phyloP scores from a whole-genome alignment of 2,113 vertebrate species.

The Patagioenas fasciata region DNA sequence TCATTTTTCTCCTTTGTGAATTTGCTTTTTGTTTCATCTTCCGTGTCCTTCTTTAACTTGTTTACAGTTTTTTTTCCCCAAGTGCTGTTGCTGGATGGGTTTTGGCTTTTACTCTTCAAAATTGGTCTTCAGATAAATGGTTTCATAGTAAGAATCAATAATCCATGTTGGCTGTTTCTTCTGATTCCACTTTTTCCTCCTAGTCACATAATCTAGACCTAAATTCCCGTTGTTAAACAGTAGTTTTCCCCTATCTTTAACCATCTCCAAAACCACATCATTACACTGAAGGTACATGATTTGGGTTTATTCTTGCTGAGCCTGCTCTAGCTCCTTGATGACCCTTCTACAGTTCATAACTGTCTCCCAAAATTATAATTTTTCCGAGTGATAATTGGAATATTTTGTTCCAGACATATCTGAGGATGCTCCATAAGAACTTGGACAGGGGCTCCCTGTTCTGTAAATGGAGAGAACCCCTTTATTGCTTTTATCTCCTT shows the following conservation, averaged over 20 bases:
- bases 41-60: conserved; percentile 1
- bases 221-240: not conserved
- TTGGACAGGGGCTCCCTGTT: not conserved
- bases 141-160: conserved; percentile 15
- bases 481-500: not conserved
- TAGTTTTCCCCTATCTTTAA: not conserved
- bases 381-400: not conserved
- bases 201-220: conserved; percentile 6
- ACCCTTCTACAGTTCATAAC: conserved; percentile 12
- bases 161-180: conserved; percentile 17
- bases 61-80: not conserved
- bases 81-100: not conserved
- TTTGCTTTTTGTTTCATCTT: conserved; percentile 49
- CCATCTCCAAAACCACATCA: not conserved
- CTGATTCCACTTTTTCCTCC: conserved; percentile 1
- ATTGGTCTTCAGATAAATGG: conserved; percentile 9
- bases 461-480: not conserved
- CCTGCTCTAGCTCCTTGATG: not conserved
- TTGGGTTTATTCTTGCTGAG: not conserved
- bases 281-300: not conserved
- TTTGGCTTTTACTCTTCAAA: conserved; percentile 23
- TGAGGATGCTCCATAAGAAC: not conserved
- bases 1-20: conserved; percentile 36
- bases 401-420: not conserved
- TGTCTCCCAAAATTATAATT: not conserved